Evolutionary conservation across 2,113 vertebrate species (phyloP), one percentile per base, ranked within the genome.

Genomic region (Mus spicilegus): DNA sequence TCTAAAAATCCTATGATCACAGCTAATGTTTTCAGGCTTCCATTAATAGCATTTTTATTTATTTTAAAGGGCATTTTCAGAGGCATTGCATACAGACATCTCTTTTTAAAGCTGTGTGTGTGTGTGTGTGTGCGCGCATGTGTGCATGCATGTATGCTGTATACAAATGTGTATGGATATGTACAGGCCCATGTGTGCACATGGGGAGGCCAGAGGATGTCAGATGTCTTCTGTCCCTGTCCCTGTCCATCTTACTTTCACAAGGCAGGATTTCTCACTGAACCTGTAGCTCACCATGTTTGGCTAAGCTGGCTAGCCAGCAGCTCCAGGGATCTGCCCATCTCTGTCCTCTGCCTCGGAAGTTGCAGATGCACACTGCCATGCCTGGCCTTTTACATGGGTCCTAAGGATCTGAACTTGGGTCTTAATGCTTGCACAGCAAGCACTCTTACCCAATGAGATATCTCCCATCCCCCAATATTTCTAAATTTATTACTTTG

Each of bases 61-160:
- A 36, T 84, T 65, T 33, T 42, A 73, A 82, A 58, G 33, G 49
- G 86, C 28, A 58, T 90, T 95, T 96, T 88, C n/a, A 92, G 75
- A 89, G 86, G 92, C 3, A 17, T 7, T 12, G 82, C 42, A 77
- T 13, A 67, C 0, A 54, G 54, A 54, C n/a, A 28, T 85, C 26
- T 86, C 22, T 51, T 61, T 78, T 67, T 69, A 67, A 86, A 46
- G 46, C 28, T 0, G 49, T 49, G 49, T 49, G 49, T 49, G 49
- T 49, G 49, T 49, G 49, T 49, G 12, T 36, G 33, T 4, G 2
- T 17, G 26, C 39, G 42, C 42, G 42, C 42, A n/a, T 49, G 46
- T 49, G 46, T 49, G 49, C 7, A 4, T 49, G 49, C 7, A 4
- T 36, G 33, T 4, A 4, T 17, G 26, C 39, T 16, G 58, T 14